phyloP scores from a whole-genome alignment of 2,113 vertebrate genomes.

The Hylia prasina region DNA sequence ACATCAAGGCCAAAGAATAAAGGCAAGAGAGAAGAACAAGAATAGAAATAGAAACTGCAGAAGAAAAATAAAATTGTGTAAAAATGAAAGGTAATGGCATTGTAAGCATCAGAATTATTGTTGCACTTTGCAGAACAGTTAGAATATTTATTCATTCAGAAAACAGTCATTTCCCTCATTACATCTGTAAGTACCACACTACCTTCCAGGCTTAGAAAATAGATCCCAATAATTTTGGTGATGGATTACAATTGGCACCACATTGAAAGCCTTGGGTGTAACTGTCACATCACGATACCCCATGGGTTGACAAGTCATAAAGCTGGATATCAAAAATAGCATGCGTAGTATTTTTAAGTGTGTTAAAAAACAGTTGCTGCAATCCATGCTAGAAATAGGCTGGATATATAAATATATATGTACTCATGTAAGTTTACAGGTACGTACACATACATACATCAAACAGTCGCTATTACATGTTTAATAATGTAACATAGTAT shows the following conservation, averaged over 20 bases:
- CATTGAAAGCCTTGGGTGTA: background rate
- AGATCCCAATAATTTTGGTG: background rate
- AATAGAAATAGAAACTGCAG: constrained; percentile 98
- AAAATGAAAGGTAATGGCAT: constrained; percentile 14
- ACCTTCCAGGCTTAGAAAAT: background rate
- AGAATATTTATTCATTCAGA: background rate
- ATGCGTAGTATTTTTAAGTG: background rate
- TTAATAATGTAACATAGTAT: background rate
- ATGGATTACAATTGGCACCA: background rate
- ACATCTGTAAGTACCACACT: background rate
- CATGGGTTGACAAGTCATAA: background rate
- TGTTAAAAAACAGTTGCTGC: background rate
- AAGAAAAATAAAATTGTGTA: constrained; percentile 68
- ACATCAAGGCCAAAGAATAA: constrained; percentile 99
- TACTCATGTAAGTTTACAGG: background rate
- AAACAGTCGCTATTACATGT: background rate
- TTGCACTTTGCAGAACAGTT: background rate
- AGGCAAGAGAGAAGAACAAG: constrained; percentile 99
- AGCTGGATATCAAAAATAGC: background rate
- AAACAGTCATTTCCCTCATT: background rate
- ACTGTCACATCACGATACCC: background rate
- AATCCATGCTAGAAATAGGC: background rate
- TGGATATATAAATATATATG: background rate
- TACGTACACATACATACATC: accelerated
- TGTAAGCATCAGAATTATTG: background rate